Conservation (phyloP, 30 jellyfish, hydroid and myxozoan genomes). For the Mastigias papua region DNA sequence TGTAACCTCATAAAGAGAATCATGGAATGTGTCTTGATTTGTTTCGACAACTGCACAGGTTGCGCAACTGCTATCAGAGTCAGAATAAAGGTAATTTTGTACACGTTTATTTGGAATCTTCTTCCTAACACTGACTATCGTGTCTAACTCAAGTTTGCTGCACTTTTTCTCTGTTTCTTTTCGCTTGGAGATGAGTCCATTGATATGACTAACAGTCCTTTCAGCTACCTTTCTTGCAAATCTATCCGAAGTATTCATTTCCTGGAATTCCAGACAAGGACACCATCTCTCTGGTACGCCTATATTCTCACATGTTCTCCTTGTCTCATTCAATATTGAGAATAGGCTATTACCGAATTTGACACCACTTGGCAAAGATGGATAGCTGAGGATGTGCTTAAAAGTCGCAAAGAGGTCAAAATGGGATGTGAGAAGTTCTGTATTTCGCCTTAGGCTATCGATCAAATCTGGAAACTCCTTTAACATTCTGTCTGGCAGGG, state of each 20-base stretch:
- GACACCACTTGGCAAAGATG: constrained; percentile 4
- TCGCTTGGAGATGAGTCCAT: background rate
- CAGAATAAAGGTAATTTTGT: constrained; percentile 2
- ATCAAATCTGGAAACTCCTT: constrained; percentile 22
- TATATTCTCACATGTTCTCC: constrained; percentile 51
- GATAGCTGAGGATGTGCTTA: constrained; percentile 49
- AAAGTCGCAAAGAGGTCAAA: constrained; percentile 66
- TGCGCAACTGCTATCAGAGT: constrained; percentile 42
- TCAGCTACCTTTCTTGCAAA: constrained; percentile 20
- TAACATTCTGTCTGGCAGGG: constrained; percentile 59
- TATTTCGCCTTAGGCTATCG: constrained; percentile 41
- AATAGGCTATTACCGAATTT: constrained; percentile 64
- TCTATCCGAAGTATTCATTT: constrained; percentile 7
- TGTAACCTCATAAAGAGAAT: constrained; percentile 24
- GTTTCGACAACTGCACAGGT: constrained; percentile 16
- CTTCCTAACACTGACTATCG: constrained; percentile 20
- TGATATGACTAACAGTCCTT: constrained; percentile 30
- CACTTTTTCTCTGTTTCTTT: constrained; percentile 13
- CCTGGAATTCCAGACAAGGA: constrained; percentile 58
- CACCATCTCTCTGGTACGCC: constrained; percentile 70
- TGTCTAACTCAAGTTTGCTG: constrained; percentile 9
- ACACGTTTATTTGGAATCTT: constrained; percentile 18
- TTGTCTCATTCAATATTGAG: constrained; percentile 18
- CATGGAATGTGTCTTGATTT: background rate
- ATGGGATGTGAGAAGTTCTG: constrained; percentile 57